Conservation (phyloP, 2,113 vertebrate genomes). For the Oreochromis tanganicae region DNA sequence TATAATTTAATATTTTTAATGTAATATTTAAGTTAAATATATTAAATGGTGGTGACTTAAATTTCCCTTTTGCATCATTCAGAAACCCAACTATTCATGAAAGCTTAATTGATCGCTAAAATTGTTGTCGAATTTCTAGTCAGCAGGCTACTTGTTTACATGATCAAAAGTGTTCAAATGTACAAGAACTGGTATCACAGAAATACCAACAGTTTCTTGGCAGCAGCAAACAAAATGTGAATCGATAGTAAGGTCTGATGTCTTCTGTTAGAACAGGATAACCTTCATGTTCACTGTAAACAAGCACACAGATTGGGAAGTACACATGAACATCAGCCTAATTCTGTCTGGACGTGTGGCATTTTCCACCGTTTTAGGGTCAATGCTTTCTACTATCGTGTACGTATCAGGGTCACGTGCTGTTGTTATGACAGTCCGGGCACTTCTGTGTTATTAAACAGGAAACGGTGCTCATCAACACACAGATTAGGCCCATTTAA, state of each 20-base stretch:
- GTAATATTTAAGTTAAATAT: background rate
- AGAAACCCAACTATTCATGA: background rate
- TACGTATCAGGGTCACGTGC: background rate
- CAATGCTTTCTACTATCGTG: background rate
- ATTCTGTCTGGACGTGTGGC: background rate
- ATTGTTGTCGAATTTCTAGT: background rate
- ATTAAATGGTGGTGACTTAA: background rate
- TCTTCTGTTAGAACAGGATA: background rate
- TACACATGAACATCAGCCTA: background rate
- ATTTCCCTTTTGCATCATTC: background rate
- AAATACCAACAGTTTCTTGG: background rate
- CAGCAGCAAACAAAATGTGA: background rate
- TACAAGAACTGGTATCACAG: background rate
- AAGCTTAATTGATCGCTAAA: background rate
- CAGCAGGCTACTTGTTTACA: background rate
- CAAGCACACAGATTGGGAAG: background rate
- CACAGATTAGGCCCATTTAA: conserved; percentile 33
- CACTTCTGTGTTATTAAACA: background rate
- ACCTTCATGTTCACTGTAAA: background rate
- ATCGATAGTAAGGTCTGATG: background rate
- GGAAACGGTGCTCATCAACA: conserved; percentile 12
- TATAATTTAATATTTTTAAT: background rate
- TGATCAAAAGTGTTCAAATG: background rate
- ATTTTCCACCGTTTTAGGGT: background rate
- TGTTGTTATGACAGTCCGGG: conserved; percentile 16